These are phyloP conservation scores for Temnothorax nylanderi DNA, from an alignment of 1,140 invertebrate species.

Conservation along the genomic window DNA sequence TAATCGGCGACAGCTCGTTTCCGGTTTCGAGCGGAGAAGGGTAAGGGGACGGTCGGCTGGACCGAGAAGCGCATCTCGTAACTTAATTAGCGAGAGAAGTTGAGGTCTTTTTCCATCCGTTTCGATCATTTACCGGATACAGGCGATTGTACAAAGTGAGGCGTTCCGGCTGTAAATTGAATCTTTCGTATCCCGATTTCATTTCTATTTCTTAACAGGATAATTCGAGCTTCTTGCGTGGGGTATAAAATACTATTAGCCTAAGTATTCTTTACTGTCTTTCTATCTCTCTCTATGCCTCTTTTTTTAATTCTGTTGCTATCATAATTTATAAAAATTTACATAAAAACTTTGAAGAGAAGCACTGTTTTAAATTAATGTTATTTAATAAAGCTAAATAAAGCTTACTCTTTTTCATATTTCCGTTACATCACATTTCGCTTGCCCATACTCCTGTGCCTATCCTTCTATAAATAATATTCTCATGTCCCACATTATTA, in stretches of 20 bases:
- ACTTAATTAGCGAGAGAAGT: conserved; percentile 53
- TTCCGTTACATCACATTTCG: background rate
- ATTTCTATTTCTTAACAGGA: conserved; percentile 45
- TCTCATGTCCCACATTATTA: conserved; percentile 32
- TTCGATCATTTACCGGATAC: conserved; percentile 47
- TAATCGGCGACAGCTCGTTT: conserved; percentile 52
- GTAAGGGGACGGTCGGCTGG: background rate
- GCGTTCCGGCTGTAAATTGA: conserved; percentile 46
- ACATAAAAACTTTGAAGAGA: background rate
- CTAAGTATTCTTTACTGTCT: background rate
- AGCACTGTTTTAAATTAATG: conserved; percentile 1
- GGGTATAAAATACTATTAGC: background rate
- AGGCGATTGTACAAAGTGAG: conserved; percentile 46
- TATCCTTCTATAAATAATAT: conserved; percentile 54
- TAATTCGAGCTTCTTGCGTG: conserved; percentile 13
- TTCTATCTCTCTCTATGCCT: background rate
- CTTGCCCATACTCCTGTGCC: background rate
- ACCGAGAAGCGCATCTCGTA: conserved; percentile 49
- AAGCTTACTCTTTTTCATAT: conserved; percentile 10
- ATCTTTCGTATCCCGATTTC: conserved; percentile 46
- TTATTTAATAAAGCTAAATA: conserved; percentile 2
- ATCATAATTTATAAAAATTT: conserved; percentile 3
- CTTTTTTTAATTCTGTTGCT: background rate
- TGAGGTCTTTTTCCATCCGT: conserved; percentile 51
- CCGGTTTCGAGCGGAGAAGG: conserved; percentile 25